phyloP scores from a whole-genome alignment of 2,888 invertebrate genomes.

The Aleiodes leptofemur region DNA sequence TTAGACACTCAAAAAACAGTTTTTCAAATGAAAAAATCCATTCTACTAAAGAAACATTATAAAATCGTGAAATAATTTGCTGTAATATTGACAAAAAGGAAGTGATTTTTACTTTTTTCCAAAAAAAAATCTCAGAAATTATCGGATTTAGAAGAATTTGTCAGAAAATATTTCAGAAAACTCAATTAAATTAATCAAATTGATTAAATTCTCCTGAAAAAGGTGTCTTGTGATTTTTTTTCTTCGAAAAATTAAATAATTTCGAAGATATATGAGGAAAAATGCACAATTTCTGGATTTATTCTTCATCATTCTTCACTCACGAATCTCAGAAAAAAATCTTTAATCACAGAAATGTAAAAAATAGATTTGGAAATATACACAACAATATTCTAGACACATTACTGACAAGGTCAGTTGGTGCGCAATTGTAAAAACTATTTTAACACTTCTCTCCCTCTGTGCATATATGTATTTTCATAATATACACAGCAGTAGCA shows the following conservation, averaged over 20 bases:
- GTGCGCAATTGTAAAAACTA: conserved; percentile 32
- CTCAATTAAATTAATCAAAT: too few relatives aligned
- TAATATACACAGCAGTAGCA: background rate
- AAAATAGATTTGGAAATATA: conserved; percentile 1
- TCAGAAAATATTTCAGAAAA: background rate
- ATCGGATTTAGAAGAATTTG: background rate
- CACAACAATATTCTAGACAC: conserved; percentile 1
- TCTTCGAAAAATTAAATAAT: too few relatives aligned
- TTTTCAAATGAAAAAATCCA: too few relatives aligned
- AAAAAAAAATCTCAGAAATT: background rate
- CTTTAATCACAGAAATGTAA: too few relatives aligned
- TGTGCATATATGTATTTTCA: conserved; percentile 1
- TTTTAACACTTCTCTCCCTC: conserved; percentile 7
- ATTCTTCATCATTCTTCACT: too few relatives aligned
- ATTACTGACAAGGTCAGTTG: conserved; percentile 28
- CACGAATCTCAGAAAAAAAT: too few relatives aligned
- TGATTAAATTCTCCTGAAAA: background rate
- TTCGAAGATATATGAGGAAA: background rate
- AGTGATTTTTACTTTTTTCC: too few relatives aligned
- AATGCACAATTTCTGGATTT: too few relatives aligned
- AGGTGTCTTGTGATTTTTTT: background rate
- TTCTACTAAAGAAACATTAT: too few relatives aligned
- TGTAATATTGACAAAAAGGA: too few relatives aligned
- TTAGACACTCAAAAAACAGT: too few relatives aligned
- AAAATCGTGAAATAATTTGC: too few relatives aligned